Evolutionary conservation across 1,140 invertebrate genomes (phyloP), one percentile per base, ranked within the genome.

Genomic region (Anastatus disparis): DNA sequence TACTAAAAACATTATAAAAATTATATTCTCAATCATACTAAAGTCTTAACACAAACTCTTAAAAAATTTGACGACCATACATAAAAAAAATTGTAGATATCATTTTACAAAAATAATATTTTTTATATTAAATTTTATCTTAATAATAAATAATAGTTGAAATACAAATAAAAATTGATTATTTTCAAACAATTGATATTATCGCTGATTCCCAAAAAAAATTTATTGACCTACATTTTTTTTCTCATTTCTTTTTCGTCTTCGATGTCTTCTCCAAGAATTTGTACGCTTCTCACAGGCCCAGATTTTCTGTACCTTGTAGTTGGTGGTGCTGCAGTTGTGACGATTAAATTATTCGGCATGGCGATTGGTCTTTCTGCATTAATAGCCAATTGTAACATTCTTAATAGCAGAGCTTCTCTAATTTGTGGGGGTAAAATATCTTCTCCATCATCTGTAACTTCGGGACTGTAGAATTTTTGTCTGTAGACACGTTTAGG

Each of bases 321-420:
- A 9, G 26, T 13, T 9, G 58, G 22, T 26, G 63, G 63, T 20
- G 40, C 9, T 0, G 63, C 15, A 0, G 81, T 77, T 12, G 76
- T 81, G 1, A 75, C 73, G 20, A 81, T 58, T 17, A 79, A 29
- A 0, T 72, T 65, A 0, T 76, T 77, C 13, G 79, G 59, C 67
- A 85, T 77, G 4, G 87, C 76, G 2, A 71, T n/a, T 35, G 88
- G 86, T 48, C 87, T 86, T 73, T 90, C 89, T 1, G 89, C 87
- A 75, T 89, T 90, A 58, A 92, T 91, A 0, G 90, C 91, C 20
- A 92, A 74, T 72, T 92, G 89, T 3, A 92, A 78, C 91, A 92
- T 92, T 74, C 90, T 88, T 55, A 92, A 74, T 6, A 92, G 75
- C 20, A 92, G 78, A 71, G 91, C 90, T 80, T 92, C 91, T 42